Base-by-base conservation (phyloP, 2,888 invertebrate species). In the Clanis bilineata region DNA sequence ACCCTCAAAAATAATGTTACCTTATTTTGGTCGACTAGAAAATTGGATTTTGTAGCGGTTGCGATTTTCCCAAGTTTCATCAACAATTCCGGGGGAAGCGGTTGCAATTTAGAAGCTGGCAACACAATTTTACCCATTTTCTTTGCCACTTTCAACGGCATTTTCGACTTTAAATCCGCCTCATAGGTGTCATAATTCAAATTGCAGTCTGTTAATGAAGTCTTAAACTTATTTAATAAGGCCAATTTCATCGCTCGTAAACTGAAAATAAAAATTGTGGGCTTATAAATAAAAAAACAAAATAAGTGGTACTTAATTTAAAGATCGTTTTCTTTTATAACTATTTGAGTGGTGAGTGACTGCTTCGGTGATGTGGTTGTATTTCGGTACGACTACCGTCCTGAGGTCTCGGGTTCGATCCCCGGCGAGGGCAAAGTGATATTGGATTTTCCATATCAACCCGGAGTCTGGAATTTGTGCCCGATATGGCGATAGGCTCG, bases 91-190 rank as follows among this genome's bases (percentile, higher is more conserved):
- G 90, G 76, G 0, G 92, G 89, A 38, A 92, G 56, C 0, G 92
- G 89, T 18, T 85, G 84, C 7, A 92, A 62, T 61, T 91, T 91
- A 0, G 90, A 89, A 0, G 88, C 88, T n/a, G 90, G 86, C 58
- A 91, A 66, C 39, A 90, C 86, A 2, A 87, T 3, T 21, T 78
- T 83, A 0, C 67, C 61, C 2, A 60, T 0, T 0, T 28, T 38
- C 22, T 54, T 41, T 0, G 18, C 23, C 4, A n/a, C 21, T 22
- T 6, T 5, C 0, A 57, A 5, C 0, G 55, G 47, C 0, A 62
- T n/a, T 3, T 28, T 51, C 0, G 12, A 18, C 18, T 36, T 57
- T 0, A 58, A 44, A 39, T 55, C 59, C 2, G 61, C 63, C 23
- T 60, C 70, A 56, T 79, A 79, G 0, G 67, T 73, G 0, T 79